Conservation (phyloP, 2,888 invertebrate genomes). For the Tetragnatha montana region DNA sequence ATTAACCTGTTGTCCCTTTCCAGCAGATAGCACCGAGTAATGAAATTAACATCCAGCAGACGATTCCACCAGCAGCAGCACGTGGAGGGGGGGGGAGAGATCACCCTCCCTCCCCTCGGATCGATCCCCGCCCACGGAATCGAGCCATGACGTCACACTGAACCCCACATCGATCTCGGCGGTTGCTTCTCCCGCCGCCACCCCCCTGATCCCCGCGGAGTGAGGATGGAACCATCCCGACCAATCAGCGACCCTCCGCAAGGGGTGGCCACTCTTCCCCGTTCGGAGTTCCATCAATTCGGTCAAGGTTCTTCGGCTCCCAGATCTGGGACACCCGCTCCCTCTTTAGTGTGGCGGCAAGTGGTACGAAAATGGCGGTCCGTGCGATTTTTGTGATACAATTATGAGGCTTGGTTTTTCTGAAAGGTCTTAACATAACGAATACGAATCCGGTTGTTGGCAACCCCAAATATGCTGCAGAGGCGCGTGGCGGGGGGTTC, state of each 20-base stretch:
- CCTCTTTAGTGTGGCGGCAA: neutral
- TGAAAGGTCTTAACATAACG: too few species aligned
- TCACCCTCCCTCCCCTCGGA: neutral
- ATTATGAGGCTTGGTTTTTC: too few species aligned
- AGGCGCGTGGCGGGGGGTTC: too few species aligned
- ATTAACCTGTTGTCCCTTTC: neutral
- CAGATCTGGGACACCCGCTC: neutral
- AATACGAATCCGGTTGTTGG: too few species aligned
- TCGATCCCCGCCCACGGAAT: slow-evolving; percentile 35
- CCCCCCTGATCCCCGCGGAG: slow-evolving; percentile 4
- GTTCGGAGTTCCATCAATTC: slow-evolving; percentile 12
- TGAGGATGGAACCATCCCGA: slow-evolving; percentile 14
- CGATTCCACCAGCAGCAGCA: slow-evolving; percentile 14
- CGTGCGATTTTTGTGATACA: too few species aligned
- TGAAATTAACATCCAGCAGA: slow-evolving; percentile 14
- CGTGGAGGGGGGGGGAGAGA: neutral
- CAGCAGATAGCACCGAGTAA: neutral
- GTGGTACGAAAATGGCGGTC: too few species aligned
- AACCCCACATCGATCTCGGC: slow-evolving; percentile 12
- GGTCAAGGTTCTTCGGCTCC: slow-evolving; percentile 38
- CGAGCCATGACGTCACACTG: slow-evolving; percentile 39
- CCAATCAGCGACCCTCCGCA: neutral
- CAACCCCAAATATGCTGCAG: too few species aligned
- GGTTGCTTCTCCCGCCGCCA: neutral
- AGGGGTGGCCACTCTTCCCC: slow-evolving; percentile 21